A percentile compares a stretch with the other conserved stretches of the same genome.
These are phyloP conservation scores for Aythya baeri DNA, from an alignment of 2,113 vertebrate genomes.

Conservation along the genomic window DNA sequence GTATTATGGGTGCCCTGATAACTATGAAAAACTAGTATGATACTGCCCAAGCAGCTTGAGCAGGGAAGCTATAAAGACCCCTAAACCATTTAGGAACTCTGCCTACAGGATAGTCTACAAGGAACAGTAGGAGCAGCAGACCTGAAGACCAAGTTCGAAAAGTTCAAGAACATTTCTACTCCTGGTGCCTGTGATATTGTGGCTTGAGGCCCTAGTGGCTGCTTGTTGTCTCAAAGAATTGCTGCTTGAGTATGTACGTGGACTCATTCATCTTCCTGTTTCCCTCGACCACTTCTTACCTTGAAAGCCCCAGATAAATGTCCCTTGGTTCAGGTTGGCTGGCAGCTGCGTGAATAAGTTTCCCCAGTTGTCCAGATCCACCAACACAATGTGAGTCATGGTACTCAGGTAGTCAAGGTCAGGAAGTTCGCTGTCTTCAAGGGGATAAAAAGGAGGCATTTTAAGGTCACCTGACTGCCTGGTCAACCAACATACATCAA, in stretches of 20 bases:
- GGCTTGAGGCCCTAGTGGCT: background rate
- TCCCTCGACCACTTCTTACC: constrained; percentile 69
- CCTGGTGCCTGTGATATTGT: background rate
- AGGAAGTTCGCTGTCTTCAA: constrained; percentile 77
- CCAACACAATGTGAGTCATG: constrained; percentile 85
- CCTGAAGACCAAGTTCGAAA: background rate
- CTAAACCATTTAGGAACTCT: background rate
- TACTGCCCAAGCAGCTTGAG: background rate
- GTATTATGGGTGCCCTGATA: background rate
- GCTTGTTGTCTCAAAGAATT: background rate
- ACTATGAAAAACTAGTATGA: background rate
- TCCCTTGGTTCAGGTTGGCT: constrained; percentile 83
- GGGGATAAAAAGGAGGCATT: constrained; percentile 14
- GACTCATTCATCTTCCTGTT: background rate
- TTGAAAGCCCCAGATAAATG: constrained; percentile 87
- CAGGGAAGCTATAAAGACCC: background rate
- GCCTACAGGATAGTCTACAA: background rate
- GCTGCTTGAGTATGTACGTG: background rate
- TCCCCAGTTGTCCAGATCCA: constrained; percentile 87
- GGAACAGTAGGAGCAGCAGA: background rate
- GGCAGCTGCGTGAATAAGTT: constrained; percentile 81
- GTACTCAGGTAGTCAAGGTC: constrained; percentile 84
- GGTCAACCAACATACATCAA: background rate
- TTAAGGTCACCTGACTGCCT: background rate
- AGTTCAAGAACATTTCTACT: background rate